A percentile compares a stretch with the other conserved stretches of the same genome.
These are phyloP conservation scores for Meandrusa payeni DNA, from an alignment of 2,888 invertebrate species.

Conservation along the genomic window DNA sequence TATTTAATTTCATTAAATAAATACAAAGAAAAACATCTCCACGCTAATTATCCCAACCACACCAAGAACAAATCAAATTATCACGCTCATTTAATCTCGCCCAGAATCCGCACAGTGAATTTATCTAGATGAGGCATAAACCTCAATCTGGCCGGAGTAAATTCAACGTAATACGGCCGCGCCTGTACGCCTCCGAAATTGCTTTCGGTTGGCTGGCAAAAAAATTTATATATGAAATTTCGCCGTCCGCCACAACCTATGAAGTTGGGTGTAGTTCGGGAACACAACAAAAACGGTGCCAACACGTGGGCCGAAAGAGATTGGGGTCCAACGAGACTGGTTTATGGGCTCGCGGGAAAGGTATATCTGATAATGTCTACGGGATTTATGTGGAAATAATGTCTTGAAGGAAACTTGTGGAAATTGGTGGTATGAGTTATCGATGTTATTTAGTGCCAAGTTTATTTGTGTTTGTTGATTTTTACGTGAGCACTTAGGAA, in stretches of 20 bases:
- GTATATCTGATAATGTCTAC: constrained; percentile 22
- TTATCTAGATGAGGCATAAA: constrained; percentile 6
- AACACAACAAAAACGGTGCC: constrained; percentile 22
- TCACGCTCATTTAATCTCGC: constrained; percentile 8
- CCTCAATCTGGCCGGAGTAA: constrained; percentile 6
- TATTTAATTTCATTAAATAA: too few species aligned
- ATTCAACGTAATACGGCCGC: constrained; percentile 18
- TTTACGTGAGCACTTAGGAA: background rate
- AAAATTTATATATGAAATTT: constrained; percentile 49
- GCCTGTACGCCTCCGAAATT: constrained; percentile 35
- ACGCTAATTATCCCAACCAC: constrained; percentile 7
- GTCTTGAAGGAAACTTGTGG: constrained; percentile 15
- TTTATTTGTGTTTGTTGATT: constrained; percentile 8
- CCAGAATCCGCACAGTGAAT: background rate
- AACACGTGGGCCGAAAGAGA: constrained; percentile 14
- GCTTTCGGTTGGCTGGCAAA: constrained; percentile 40
- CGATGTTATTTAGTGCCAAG: constrained; percentile 14
- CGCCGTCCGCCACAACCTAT: constrained; percentile 31
- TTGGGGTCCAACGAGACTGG: constrained; percentile 13
- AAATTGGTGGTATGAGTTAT: constrained; percentile 19
- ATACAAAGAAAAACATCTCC: constrained; percentile 5
- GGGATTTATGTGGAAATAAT: constrained; percentile 23
- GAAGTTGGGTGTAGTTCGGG: constrained; percentile 31
- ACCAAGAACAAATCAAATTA: constrained; percentile 9
- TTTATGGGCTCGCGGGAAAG: constrained; percentile 20